Evolutionary conservation across 1,140 invertebrate genomes (phyloP).

Genomic region (Bombus cullumanus): DNA sequence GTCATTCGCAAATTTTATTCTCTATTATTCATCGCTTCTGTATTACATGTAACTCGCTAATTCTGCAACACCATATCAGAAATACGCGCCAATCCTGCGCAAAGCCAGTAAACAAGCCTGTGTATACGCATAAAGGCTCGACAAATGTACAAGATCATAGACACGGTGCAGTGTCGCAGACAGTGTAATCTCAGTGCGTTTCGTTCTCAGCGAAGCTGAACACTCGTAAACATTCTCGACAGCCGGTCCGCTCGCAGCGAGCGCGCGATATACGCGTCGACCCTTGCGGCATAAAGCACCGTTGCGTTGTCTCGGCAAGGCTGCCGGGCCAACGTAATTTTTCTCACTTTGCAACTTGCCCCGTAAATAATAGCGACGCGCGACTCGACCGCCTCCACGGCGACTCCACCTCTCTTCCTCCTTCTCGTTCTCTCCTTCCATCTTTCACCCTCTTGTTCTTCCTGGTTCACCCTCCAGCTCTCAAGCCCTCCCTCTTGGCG

Average conservation of each 20-base stretch:
- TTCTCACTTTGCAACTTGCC: slow-evolving; percentile 80
- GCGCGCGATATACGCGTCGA: slow-evolving; percentile 34
- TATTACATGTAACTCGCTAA: neutral
- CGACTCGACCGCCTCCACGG: slow-evolving; percentile 30
- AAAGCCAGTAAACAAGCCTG: neutral
- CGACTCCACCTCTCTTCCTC: slow-evolving; percentile 5
- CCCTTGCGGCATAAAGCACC: slow-evolving; percentile 67
- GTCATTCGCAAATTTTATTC: neutral
- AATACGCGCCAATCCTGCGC: neutral
- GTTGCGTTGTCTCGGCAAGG: slow-evolving; percentile 72
- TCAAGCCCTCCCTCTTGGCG: neutral
- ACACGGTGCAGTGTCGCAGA: neutral
- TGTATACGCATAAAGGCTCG: neutral
- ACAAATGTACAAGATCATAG: neutral
- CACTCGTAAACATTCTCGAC: slow-evolving; percentile 76
- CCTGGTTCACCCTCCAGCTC: neutral
- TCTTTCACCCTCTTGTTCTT: slow-evolving; percentile 19
- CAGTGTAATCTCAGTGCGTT: slow-evolving; percentile 28
- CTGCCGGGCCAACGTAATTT: slow-evolving; percentile 77
- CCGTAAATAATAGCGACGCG: slow-evolving; percentile 76
- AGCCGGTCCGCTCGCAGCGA: slow-evolving; percentile 23
- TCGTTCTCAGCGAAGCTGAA: slow-evolving; percentile 38
- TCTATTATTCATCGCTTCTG: neutral
- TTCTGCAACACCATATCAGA: neutral
- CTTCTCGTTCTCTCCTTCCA: neutral